Conservation (phyloP, 1,140 invertebrate species). For the Paracyclopina nana region DNA sequence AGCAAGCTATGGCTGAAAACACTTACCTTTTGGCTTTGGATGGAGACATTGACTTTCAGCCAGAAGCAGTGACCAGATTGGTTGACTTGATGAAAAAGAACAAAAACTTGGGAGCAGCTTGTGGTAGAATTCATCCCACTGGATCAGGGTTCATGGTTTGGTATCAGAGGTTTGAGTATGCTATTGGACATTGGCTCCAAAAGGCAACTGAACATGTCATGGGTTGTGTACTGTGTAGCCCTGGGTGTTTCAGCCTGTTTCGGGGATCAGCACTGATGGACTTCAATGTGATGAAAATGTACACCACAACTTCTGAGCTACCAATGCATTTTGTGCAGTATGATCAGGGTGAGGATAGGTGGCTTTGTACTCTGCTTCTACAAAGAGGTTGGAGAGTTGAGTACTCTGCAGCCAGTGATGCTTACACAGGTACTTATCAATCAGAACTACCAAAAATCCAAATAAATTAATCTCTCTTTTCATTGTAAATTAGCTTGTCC, state of each 20-base stretch:
- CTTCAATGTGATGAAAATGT: constrained; percentile 38
- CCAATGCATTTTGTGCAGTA: constrained; percentile 39
- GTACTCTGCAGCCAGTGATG: constrained; percentile 40
- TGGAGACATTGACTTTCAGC: constrained; percentile 36
- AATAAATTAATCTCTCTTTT: neutral
- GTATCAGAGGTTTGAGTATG: constrained; percentile 47
- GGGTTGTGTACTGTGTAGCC: constrained; percentile 41
- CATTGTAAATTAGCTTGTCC: constrained; percentile 31
- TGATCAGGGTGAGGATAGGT: constrained; percentile 33
- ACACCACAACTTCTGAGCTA: constrained; percentile 34
- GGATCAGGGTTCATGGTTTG: constrained; percentile 32
- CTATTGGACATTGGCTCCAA: constrained; percentile 44
- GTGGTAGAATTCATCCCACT: constrained; percentile 24
- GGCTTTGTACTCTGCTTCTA: constrained; percentile 40
- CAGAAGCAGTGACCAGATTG: constrained; percentile 31
- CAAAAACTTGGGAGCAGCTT: constrained; percentile 32
- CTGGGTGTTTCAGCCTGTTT: constrained; percentile 39
- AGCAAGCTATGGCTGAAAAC: constrained; percentile 31
- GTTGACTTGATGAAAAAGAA: constrained; percentile 37
- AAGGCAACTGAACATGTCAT: constrained; percentile 44
- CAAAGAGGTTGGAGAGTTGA: constrained; percentile 43
- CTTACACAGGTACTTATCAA: neutral
- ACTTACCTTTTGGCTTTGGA: constrained; percentile 35
- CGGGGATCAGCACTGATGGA: constrained; percentile 36
- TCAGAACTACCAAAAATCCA: neutral